Conservation (phyloP, 2,888 invertebrate genomes). For the Leucoma salicis region DNA sequence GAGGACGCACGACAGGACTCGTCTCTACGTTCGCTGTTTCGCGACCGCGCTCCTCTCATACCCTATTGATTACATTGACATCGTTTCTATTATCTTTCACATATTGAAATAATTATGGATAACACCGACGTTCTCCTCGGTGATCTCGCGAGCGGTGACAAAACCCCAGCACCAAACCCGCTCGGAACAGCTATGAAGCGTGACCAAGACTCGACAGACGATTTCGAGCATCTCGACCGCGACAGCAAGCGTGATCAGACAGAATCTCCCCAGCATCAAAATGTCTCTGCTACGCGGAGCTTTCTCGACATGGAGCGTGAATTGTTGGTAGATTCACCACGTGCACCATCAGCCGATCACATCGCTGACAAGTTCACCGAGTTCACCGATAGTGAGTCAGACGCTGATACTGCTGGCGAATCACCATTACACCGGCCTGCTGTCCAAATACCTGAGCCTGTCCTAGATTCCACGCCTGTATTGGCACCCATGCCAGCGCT, state of each 20-base stretch:
- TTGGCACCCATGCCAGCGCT: constrained; percentile 28
- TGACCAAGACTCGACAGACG: constrained; percentile 87
- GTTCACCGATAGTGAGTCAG: constrained; percentile 83
- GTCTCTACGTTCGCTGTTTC: constrained; percentile 45
- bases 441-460: constrained; percentile 42
- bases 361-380: constrained; percentile 82
- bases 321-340: constrained; percentile 60
- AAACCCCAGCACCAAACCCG: constrained; percentile 28
- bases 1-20: constrained; percentile 67
- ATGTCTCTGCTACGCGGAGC: constrained; percentile 59
- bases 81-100: constrained; percentile 37
- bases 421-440: constrained; percentile 68
- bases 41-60: constrained; percentile 47
- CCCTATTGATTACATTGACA: constrained; percentile 55
- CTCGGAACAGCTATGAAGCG: constrained; percentile 63
- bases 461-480: constrained; percentile 30
- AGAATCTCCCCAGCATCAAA: constrained; percentile 55
- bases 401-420: constrained; percentile 74
- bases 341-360: constrained; percentile 63
- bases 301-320: constrained; percentile 78
- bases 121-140: constrained; percentile 60
- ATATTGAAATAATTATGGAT: constrained; percentile 54
- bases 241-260: constrained; percentile 69
- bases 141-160: constrained; percentile 63
- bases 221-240: constrained; percentile 88